Evolutionary conservation across 2,113 vertebrate species (phyloP).

Genomic region (Pavo muticus): DNA sequence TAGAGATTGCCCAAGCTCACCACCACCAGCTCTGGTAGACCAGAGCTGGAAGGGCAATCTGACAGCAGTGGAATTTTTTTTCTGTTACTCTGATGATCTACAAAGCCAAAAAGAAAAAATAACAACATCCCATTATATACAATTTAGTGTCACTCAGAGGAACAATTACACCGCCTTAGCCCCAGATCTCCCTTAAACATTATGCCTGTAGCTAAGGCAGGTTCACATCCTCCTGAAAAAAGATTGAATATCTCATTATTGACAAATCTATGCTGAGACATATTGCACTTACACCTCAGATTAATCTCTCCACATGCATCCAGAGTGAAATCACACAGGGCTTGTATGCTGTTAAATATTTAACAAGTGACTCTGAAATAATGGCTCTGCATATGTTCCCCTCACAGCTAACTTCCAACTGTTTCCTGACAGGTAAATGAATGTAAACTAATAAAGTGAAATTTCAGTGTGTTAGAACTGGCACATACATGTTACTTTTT

Average conservation of each 20-base stretch:
- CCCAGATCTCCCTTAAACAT: background rate
- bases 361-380: conserved; percentile 13
- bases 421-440: conserved; percentile 34
- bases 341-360: conserved; percentile 30
- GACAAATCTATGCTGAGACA: background rate
- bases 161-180: background rate
- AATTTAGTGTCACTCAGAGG: background rate
- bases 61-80: background rate
- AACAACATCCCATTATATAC: background rate
- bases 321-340: background rate
- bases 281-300: background rate
- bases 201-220: background rate
- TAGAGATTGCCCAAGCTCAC: background rate
- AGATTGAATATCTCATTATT: background rate
- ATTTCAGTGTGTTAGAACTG: background rate
- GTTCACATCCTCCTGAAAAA: background rate
- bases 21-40: background rate
- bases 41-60: background rate
- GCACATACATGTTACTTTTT: background rate
- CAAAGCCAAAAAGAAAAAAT: background rate
- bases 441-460: conserved; percentile 5
- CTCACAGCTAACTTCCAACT: background rate
- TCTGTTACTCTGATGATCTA: background rate
- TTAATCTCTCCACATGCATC: background rate
- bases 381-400: background rate